Base-by-base conservation (phyloP, 2,888 invertebrate genomes). In the Pteria penguin region DNA sequence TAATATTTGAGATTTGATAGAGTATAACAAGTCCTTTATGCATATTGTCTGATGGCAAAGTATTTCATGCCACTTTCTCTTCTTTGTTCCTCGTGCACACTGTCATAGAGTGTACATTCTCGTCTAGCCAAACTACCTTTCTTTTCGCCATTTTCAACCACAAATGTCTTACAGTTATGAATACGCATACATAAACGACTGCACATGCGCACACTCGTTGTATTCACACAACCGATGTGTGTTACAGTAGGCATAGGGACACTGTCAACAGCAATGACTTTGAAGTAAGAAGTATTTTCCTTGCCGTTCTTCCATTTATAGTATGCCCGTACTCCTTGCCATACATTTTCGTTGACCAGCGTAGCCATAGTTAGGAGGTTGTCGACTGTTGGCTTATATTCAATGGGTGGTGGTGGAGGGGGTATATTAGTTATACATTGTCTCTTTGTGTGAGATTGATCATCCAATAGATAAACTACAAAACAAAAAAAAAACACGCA, bases 161-260 rank as follows among this genome's bases (percentile, higher is more conserved):
- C 79, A 61, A 82, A 85, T 1, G 84, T 77, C 72, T 67, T 27
- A 58, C 85, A 85, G 1, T 83, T 80, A 4, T 75, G 22, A 2
- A 85, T 75, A 29, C 83, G 76, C 72, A 85, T 76, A 65, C 85
- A 85, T n/a, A 84, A 66, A n/a, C 83, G 74, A 1, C 82, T 72
- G 60, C 85, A 85, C 8, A 81, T 72, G 27, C 76, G 74, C 8
- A 74, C 69, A 29, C 82, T 74, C 1, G 73, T 75, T 3, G 80
- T 73, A 14, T 74, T 66, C 26, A 84, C 81, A 31, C 71, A 69
- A 8, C 81, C 83, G 29, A 84, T 57, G 0, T 80, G 45, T 14
- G 62, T 31, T 2, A 52, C 73, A 8, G 69, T 74, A 0, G 61
- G 65, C 14, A 57, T 45, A 8, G 85, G 84, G 4, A 79, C 68